Base-by-base conservation (phyloP, 35 echinoderm and acorn worm species). In the Apostichopus californicus region DNA sequence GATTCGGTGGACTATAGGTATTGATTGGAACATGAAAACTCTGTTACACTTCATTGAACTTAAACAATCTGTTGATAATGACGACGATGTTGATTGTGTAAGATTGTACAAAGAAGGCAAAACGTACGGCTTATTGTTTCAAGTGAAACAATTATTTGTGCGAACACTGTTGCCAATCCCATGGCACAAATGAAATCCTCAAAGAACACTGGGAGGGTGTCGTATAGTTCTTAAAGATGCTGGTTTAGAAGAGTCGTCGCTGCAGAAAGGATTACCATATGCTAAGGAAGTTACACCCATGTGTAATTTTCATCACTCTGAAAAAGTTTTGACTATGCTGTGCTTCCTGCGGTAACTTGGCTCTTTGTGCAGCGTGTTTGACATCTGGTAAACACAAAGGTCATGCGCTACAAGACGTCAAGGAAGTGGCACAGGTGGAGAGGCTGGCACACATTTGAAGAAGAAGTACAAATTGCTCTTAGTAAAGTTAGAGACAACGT, bases 341-440 rank as follows among this genome's bases (percentile, higher is more conserved):
- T 89, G 5, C n/a, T 54, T 21, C 60, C 5, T 75, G 86, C 17
- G 8, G 17, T 13, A 73, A 89, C 59, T 4, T 89, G 5, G 61
- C 86, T 12, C 56, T 72, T 18, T 89, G 86, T 14, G 14, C 72
- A 0, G 21, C 52, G 8, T 89, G 86, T 54, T 10, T 55, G 17
- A 53, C 28, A 8, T 14, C 14, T 17, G 63, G 24, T 4, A 15
- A 89, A 9, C 63, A 68, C 63, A 34, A 73, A 11, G 28, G 63
- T 4, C 86, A 89, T 52, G 26, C 70, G 8, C 86, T 89, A 54
- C 20, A 72, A 11, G 86, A 89, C 46, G 65, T 89, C 8, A 54
- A 2, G 72, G 23, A 71, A 10, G 5, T 89, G 28, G 86, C 86
- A 1, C 58, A 28, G 15, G 63, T 15, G 17, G 63, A 89, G 6